Conservation (phyloP, 2,113 vertebrate species). For the Lucifuga dentata region DNA sequence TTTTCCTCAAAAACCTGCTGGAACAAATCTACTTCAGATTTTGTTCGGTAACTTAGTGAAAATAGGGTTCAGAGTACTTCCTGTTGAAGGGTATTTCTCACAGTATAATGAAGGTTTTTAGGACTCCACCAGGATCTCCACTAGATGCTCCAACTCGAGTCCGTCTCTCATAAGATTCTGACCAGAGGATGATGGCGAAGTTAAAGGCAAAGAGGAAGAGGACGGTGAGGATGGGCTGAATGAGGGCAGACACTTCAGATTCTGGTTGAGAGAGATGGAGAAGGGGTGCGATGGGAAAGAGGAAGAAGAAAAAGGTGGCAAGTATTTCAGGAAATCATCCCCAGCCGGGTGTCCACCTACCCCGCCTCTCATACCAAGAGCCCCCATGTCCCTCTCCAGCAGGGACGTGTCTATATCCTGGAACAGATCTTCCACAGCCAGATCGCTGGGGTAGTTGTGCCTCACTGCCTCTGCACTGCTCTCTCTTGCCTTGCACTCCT, state of each 20-base stretch:
- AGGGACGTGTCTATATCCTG: slow-evolving; percentile 85
- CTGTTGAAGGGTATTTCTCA: not conserved
- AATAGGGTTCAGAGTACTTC: no score
- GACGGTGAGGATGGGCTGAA: slow-evolving; percentile 53
- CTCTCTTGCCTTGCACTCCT: slow-evolving; percentile 28
- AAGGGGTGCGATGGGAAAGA: slow-evolving; percentile 46
- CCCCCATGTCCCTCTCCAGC: slow-evolving; percentile 79
- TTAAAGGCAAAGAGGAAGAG: slow-evolving; percentile 2
- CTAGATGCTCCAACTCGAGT: slow-evolving; percentile 84
- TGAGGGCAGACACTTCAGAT: slow-evolving; percentile 60
- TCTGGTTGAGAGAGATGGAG: slow-evolving; percentile 53
- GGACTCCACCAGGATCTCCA: slow-evolving; percentile 85
- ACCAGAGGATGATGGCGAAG: slow-evolving; percentile 30
- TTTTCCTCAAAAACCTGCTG: not conserved
- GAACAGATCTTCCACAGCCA: slow-evolving; percentile 84
- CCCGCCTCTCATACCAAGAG: slow-evolving; percentile 55
- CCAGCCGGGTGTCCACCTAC: slow-evolving; percentile 27
- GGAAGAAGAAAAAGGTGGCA: slow-evolving; percentile 41
- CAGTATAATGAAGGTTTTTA: slow-evolving; percentile 52
- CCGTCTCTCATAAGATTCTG: slow-evolving; percentile 68
- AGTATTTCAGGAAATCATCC: slow-evolving; percentile 68
- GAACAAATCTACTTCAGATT: slow-evolving; percentile 5
- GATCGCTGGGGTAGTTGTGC: slow-evolving; percentile 77
- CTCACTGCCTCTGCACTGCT: slow-evolving; percentile 73
- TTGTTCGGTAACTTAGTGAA: slow-evolving; percentile 2